Evolutionary conservation across 1,140 invertebrate species (phyloP).

Genomic region (Elymnias hypermnestra): DNA sequence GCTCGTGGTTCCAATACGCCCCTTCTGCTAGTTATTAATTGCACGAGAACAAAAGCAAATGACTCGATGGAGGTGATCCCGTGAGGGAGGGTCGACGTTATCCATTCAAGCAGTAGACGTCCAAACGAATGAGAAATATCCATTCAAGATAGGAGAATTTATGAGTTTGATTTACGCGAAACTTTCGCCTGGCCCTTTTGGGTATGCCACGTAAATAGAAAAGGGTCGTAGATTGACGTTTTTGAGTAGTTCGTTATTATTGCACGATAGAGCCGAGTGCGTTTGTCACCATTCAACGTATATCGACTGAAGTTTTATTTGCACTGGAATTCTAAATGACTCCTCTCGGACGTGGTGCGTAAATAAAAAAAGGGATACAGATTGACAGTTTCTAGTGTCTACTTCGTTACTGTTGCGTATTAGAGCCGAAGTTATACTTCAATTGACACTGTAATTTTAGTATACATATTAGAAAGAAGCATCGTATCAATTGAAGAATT

Average conservation of each 20-base stretch:
- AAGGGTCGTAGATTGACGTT: conserved; percentile 55
- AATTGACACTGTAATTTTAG: too few species aligned
- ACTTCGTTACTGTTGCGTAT: too few species aligned
- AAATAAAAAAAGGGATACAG: too few species aligned
- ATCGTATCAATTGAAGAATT: too few species aligned
- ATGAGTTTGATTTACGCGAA: conserved; percentile 66
- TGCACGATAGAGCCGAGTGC: conserved; percentile 44
- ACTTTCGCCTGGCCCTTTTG: conserved; percentile 23
- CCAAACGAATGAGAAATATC: conserved; percentile 67
- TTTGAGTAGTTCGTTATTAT: conserved; percentile 54
- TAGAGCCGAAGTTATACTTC: too few species aligned
- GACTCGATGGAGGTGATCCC: conserved; percentile 71
- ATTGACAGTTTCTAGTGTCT: too few species aligned
- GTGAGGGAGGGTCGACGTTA: conserved; percentile 62
- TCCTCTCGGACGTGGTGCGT: too few species aligned
- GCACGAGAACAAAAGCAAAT: conserved; percentile 73
- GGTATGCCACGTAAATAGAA: conserved; percentile 9
- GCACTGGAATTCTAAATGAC: too few species aligned
- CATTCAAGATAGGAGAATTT: conserved; percentile 71
- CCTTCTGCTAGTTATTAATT: conserved; percentile 69
- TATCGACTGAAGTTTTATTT: too few species aligned
- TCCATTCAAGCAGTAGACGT: conserved; percentile 68
- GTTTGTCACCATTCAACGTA: conserved; percentile 53
- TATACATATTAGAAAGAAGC: too few species aligned
- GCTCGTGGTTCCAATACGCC: conserved; percentile 61